Conservation (phyloP, 2,113 vertebrate species). For the Oenanthe oenanthe region DNA sequence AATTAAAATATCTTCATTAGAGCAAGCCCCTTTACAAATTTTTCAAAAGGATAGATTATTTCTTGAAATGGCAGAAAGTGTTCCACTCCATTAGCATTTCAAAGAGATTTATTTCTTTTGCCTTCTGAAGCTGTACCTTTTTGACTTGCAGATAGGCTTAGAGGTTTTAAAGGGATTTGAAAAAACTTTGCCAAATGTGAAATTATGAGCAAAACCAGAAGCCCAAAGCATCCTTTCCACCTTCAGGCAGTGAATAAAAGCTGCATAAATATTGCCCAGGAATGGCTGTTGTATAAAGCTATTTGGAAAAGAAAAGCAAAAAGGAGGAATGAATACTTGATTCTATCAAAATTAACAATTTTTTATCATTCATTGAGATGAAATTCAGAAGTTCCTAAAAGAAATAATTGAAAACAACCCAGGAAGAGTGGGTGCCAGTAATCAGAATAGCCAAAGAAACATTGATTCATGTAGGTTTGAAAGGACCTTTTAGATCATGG, state of each 20-base stretch:
- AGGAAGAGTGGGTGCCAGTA: not conserved
- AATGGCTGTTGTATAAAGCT: not conserved
- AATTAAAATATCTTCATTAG: conserved; percentile 60
- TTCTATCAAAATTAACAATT: not conserved
- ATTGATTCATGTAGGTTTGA: not conserved
- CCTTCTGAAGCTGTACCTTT: conserved; percentile 63
- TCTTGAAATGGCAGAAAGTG: conserved; percentile 61
- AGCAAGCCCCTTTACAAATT: conserved; percentile 41
- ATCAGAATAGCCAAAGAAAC: not conserved
- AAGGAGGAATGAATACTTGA: not conserved
- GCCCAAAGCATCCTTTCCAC: not conserved
- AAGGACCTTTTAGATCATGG: not conserved
- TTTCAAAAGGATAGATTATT: conserved; percentile 56
- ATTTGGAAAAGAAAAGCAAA: not conserved
- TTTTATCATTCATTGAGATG: not conserved
- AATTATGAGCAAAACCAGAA: conserved; percentile 53
- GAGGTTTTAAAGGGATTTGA: conserved; percentile 64
- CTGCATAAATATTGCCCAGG: not conserved
- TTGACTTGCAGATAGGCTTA: conserved; percentile 57
- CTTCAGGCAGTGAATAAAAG: not conserved
- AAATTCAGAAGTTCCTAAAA: not conserved
- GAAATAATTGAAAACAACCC: not conserved
- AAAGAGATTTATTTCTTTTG: conserved; percentile 70
- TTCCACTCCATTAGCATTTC: conserved; percentile 65
- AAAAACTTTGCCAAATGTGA: conserved; percentile 39